Evolutionary conservation across 1,140 invertebrate species (phyloP), one percentile per base, ranked within the genome.

Genomic region (Eueides isabella): DNA sequence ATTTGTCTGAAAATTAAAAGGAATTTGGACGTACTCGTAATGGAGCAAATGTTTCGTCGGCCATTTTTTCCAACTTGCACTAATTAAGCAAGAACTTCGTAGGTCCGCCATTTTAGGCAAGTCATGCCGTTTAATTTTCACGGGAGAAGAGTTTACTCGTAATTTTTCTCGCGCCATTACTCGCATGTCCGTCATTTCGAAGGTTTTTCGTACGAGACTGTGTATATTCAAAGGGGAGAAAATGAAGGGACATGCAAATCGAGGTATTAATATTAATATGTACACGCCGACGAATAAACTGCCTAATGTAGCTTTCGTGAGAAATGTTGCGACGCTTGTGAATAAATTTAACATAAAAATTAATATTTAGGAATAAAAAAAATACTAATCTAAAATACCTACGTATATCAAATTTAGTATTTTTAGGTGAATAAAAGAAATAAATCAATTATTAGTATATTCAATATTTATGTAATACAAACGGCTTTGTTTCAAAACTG

Each of bases 161-260:
- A 84, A 90, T 86, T 88, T 88, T 86, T 91, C 84, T 84, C 89
- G 85, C 80, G 74, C 88, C 89, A 92, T 92, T 92, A 90, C 84
- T 80, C 83, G 74, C 79, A 80, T 83, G 86, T 92, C 82, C 87
- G 84, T 91, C 88, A 91, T 91, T 86, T 84, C 74, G 74, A 80
- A 85, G 82, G 81, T 85, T 87, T 88, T 85, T 75, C 82, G 79
- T 80, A 76, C 82, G 79, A 78, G 73, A 80, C 76, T 80, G 73
- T 80, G 75, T 78, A 71, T 61, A 70, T 71, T 35, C 78, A 44
- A 75, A 80, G 80, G 82, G 81, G 79, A 83, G 82, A 79, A 83
- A 79, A 81, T 80, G 79, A 83, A 87, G 80, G 81, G 81, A 79
- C 82, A 92, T 92, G 89, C 85, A 90, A 92, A 90, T 90, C 84